phyloP scores from a whole-genome alignment of 2,888 invertebrate genomes.

The Andrena camellia region DNA sequence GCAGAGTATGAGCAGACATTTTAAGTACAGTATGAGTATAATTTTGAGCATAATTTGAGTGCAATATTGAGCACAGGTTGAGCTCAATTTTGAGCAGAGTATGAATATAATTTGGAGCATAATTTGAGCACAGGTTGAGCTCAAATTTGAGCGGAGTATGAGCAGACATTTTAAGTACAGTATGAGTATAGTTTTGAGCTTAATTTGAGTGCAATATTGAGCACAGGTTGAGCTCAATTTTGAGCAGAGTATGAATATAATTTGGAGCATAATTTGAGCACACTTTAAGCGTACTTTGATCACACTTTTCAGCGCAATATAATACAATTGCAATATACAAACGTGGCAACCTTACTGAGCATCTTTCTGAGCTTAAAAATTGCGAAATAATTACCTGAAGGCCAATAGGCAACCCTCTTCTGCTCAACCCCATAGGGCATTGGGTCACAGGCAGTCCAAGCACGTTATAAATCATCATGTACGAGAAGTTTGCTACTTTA shows the following conservation, averaged over 20 bases:
- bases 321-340: not conserved
- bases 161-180: too few relatives aligned
- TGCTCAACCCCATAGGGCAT: conserved; percentile 92
- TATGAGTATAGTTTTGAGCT: not conserved
- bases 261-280: not conserved
- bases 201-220: too few relatives aligned
- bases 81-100: not conserved
- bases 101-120: not conserved
- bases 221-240: not conserved
- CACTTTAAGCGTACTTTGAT: not conserved
- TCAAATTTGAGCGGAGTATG: not conserved
- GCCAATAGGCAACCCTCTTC: conserved; percentile 89
- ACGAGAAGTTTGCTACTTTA: conserved; percentile 90
- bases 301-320: too few relatives aligned
- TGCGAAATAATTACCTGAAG: conserved; percentile 70
- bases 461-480: conserved; percentile 93
- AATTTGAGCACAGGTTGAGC: not conserved
- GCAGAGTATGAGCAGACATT: too few relatives aligned
- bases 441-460: conserved; percentile 94
- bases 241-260: not conserved
- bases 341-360: not conserved
- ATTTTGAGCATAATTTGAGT: not conserved
- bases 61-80: not conserved
- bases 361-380: not conserved
- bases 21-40: not conserved